Evolutionary conservation across 2,113 vertebrate species (phyloP).

Genomic region (Panthera leo): DNA sequence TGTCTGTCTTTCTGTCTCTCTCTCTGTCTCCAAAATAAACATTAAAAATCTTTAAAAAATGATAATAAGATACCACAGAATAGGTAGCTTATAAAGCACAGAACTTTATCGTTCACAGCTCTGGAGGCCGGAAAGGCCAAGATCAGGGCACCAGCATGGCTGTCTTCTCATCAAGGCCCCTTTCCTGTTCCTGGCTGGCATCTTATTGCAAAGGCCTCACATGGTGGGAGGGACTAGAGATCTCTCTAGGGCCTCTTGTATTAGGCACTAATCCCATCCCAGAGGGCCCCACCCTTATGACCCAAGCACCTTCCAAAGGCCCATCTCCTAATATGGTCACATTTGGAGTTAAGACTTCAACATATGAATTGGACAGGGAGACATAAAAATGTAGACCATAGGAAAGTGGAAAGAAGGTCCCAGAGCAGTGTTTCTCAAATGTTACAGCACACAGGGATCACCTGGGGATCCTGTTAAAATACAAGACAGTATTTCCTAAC

Average conservation of each 20-base stretch:
- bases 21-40: too few relatives aligned
- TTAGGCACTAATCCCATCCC: not conserved
- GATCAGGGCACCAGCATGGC: not conserved
- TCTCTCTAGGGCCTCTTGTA: not conserved
- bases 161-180: not conserved
- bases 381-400: not conserved
- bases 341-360: not conserved
- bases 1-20: too few relatives aligned
- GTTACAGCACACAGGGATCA: not conserved
- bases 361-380: not conserved
- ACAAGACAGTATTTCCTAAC: not conserved
- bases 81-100: not conserved
- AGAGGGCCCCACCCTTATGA: not conserved
- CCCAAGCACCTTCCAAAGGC: not conserved
- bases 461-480: not conserved
- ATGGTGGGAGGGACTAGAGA: accelerated
- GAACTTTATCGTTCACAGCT: not conserved
- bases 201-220: not conserved
- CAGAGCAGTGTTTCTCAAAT: not conserved
- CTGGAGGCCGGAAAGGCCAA: not conserved
- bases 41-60: too few relatives aligned
- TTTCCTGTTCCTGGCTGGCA: not conserved
- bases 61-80: not conserved
- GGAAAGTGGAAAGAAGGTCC: not conserved
- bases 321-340: not conserved